Evolutionary conservation across 2,888 invertebrate genomes (phyloP).

Genomic region (Sipha maydis): DNA sequence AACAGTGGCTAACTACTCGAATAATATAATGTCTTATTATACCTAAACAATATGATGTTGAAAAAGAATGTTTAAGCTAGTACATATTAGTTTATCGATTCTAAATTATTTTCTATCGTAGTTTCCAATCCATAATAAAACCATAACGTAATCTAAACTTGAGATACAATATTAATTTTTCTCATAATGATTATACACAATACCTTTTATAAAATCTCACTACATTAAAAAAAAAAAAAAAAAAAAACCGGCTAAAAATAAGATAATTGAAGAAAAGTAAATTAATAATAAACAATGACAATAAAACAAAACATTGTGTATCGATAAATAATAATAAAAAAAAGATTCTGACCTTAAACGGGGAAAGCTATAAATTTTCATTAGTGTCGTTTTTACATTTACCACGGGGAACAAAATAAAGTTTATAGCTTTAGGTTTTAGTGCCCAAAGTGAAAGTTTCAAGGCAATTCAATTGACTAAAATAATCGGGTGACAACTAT

Average conservation of each 20-base stretch:
- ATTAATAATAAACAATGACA: constrained; percentile 55
- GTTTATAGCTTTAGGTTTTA: constrained; percentile 58
- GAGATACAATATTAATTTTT: not conserved
- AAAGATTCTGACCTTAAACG: constrained; percentile 53
- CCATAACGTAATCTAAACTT: not conserved
- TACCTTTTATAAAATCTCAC: not conserved
- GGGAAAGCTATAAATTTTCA: constrained; percentile 54
- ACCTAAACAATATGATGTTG: too few relatives aligned
- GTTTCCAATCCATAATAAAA: not conserved
- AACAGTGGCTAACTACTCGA: too few relatives aligned
- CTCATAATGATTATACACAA: constrained; percentile 12
- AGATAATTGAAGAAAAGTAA: constrained; percentile 41
- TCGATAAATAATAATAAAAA: constrained; percentile 60
- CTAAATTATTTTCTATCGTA: too few relatives aligned
- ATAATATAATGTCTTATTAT: too few relatives aligned
- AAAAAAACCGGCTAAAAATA: constrained; percentile 16
- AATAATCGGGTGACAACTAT: constrained; percentile 54
- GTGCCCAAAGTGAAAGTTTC: constrained; percentile 44
- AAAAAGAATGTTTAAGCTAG: not conserved
- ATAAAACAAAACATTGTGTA: constrained; percentile 60
- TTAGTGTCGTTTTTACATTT: constrained; percentile 60
- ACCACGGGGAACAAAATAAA: constrained; percentile 49
- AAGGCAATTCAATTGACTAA: constrained; percentile 55
- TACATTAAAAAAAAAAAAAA: constrained; percentile 13
- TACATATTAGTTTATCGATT: not conserved